Conservation (phyloP, 2,113 vertebrate species). For the Helogale parvula region DNA sequence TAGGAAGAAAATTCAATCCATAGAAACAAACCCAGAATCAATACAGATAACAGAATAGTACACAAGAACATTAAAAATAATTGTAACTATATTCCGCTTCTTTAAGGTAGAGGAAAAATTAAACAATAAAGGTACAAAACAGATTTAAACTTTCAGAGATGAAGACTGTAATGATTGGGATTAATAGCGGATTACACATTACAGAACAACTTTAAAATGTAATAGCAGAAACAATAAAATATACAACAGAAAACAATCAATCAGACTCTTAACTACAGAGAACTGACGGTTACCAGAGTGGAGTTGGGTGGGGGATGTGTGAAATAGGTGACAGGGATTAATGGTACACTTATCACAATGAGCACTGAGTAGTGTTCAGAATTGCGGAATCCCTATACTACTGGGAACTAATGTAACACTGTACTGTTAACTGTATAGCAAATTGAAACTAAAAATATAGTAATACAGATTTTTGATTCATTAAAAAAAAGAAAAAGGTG, state of each 20-base stretch:
- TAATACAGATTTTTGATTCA: background rate
- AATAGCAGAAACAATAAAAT: background rate
- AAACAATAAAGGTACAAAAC: background rate
- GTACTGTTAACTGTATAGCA: background rate
- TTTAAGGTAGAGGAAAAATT: background rate
- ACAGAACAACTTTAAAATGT: background rate
- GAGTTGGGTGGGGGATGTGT: background rate
- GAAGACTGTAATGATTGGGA: background rate
- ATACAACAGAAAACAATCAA: background rate
- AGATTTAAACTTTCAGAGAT: background rate
- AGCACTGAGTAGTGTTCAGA: background rate
- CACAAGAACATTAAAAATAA: background rate
- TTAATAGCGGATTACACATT: background rate
- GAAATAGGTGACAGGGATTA: background rate
- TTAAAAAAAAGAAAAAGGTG: background rate
- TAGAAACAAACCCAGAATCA: background rate
- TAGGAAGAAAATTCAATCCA: background rate
- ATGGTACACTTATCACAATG: background rate
- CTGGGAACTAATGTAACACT: background rate
- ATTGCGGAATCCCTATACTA: background rate
- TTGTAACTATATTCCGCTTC: background rate
- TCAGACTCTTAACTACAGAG: background rate
- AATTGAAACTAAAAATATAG: background rate
- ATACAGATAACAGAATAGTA: background rate
- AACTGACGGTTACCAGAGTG: background rate